Conservation (phyloP, 2,797 vertebrate species). For the Helostoma temminkii region DNA sequence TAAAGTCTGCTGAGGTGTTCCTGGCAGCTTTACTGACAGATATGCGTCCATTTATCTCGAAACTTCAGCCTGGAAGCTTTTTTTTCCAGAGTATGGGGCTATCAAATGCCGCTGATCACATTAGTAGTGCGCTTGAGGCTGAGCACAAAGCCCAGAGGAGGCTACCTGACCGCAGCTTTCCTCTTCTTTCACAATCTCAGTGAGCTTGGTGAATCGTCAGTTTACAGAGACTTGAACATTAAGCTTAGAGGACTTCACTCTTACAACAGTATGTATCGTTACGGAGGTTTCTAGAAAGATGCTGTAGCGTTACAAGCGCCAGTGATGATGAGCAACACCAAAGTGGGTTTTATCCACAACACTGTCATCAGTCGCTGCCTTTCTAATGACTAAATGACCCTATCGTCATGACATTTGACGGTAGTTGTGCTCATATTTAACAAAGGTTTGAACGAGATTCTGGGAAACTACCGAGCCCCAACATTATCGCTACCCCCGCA, state of each 20-base stretch:
- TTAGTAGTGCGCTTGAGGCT: slow-evolving; percentile 2
- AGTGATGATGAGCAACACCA: slow-evolving; percentile 8
- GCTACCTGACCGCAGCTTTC: too few species aligned
- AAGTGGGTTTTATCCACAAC: neutral
- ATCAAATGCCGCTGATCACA: slow-evolving; percentile 27
- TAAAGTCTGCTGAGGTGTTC: slow-evolving; percentile 31
- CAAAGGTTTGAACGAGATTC: slow-evolving; percentile 21
- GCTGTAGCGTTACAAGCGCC: neutral
- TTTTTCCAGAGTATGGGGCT: too few species aligned
- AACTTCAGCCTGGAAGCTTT: slow-evolving; percentile 22
- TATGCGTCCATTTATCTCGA: slow-evolving; percentile 19
- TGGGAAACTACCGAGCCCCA: slow-evolving; percentile 15
- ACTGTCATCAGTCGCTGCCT: neutral
- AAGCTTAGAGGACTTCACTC: too few species aligned
- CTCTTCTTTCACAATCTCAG: too few species aligned
- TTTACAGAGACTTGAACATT: too few species aligned
- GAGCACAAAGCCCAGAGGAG: too few species aligned
- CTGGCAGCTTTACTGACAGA: slow-evolving; percentile 28
- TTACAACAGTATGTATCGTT: too few species aligned
- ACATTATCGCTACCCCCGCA: slow-evolving; percentile 10
- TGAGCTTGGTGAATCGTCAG: too few species aligned
- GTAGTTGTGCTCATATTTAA: neutral
- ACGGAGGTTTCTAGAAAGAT: slow-evolving; percentile 47
- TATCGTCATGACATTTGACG: accelerated
- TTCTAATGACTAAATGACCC: neutral